Evolutionary conservation across 2,888 invertebrate species (phyloP), one percentile per base, ranked within the genome.

Genomic region (Liodrosophila aerea): DNA sequence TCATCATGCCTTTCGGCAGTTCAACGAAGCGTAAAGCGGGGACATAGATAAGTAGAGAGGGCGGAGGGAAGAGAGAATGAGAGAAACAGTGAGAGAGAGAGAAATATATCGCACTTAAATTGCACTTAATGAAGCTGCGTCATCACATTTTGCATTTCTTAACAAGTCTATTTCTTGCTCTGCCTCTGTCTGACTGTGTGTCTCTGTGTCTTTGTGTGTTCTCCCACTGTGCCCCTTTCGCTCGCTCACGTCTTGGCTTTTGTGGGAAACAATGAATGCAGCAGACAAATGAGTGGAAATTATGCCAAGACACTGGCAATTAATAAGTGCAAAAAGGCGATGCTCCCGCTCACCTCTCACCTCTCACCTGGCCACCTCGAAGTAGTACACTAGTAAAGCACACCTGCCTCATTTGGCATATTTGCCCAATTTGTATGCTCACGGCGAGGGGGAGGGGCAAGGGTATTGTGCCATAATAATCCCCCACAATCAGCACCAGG

Each of bases 281-380:
- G 62, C 84, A 80, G 78, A 80, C 78, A 80, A 80, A 80, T 85
- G 84, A 76, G 81, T 86, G 74, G 56, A 86, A 85, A 80, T 85
- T 80, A 80, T 80, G 86, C 84, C 86, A 80, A 80, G 78, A 86
- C 86, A 81, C 78, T 64, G 85, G 81, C 86, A 80, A 80, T 80
- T 80, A 86, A 80, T 80, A 83, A 80, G 86, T 76, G 59, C 9
- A 46, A 64, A 80, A 64, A 73, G 75, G 62, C 74, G 59, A 71
- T 61, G 52, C 36, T 18, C 37, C n/a, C n/a, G n/a, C n/a, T n/a
- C n/a, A n/a, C n/a, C n/a, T n/a, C n/a, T n/a, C n/a, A n/a, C n/a
- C n/a, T 41, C 76, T 53, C 76, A 66, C 59, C 76, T 68, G 76
- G 61, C 69, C 43, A 41, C 39, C 30, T 18, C 22, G 34, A 22